phyloP scores from a whole-genome alignment of 2,113 vertebrate genomes.

The Trachemys scripta region DNA sequence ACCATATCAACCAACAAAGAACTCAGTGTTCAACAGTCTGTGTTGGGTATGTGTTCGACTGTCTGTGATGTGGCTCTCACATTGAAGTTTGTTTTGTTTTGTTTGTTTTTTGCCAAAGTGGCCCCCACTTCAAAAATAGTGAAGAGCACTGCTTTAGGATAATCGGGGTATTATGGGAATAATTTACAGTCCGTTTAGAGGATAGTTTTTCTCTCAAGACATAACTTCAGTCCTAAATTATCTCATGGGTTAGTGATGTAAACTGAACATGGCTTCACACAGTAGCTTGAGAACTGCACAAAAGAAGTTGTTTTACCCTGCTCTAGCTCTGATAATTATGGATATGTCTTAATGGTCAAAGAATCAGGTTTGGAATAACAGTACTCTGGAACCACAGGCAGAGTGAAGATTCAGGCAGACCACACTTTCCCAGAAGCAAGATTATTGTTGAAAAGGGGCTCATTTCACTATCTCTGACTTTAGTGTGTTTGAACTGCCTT shows the following conservation, averaged over 20 bases:
- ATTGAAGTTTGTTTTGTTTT: too few relatives aligned
- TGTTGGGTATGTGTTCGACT: too few relatives aligned
- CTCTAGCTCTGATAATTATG: neutral
- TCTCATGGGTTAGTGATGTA: accelerated
- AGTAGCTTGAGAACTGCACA: neutral
- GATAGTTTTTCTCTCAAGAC: neutral
- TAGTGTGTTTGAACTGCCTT: neutral
- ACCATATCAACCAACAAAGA: too few relatives aligned
- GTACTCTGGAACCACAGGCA: neutral
- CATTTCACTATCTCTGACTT: neutral
- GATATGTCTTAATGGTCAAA: neutral
- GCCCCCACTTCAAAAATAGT: too few relatives aligned
- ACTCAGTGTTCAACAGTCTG: too few relatives aligned
- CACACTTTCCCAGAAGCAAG: neutral
- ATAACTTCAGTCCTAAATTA: neutral
- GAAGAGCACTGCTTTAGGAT: neutral
- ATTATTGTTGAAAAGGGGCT: neutral
- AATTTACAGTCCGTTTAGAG: neutral
- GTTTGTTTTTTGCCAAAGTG: too few relatives aligned
- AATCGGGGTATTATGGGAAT: neutral
- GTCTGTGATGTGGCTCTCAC: too few relatives aligned
- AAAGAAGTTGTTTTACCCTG: neutral
- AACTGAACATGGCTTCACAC: neutral
- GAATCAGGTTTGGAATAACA: neutral
- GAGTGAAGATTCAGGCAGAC: neutral